A percentile compares a stretch with the other conserved stretches of the same genome.
Conservation (phyloP, 2,888 invertebrate genomes). For the Drosophila meridionalis region DNA sequence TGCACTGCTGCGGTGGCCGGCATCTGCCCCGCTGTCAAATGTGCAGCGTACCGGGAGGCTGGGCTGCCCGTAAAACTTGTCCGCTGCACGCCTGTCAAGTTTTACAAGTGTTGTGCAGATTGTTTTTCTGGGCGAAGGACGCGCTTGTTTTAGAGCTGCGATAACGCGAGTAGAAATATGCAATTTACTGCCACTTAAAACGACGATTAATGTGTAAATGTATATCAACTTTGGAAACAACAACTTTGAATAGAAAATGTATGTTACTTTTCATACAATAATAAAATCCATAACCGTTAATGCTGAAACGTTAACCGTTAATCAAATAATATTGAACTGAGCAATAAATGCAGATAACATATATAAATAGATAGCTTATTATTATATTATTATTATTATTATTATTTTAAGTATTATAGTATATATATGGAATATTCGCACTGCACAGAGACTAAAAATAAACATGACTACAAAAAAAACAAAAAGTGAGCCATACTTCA, state of each 20-base stretch:
- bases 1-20: constrained; percentile 25
- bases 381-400: too few relatives aligned
- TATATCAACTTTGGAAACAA: background rate
- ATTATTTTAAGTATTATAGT: too few relatives aligned
- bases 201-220: constrained; percentile 16
- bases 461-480: too few relatives aligned
- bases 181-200: constrained; percentile 58
- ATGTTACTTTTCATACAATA: too few relatives aligned
- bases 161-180: constrained; percentile 61
- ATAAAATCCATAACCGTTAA: too few relatives aligned
- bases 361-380: too few relatives aligned
- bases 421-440: too few relatives aligned
- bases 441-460: too few relatives aligned
- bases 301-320: too few relatives aligned
- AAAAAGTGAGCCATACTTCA: too few relatives aligned
- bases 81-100: constrained; percentile 79
- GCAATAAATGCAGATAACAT: too few relatives aligned
- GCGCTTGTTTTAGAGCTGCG: constrained; percentile 56
- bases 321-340: too few relatives aligned
- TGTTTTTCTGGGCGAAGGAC: constrained; percentile 65
- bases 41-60: constrained; percentile 57
- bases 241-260: background rate
- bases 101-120: constrained; percentile 77
- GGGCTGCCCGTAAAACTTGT: constrained; percentile 70
- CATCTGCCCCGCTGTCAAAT: constrained; percentile 58